phyloP scores from a whole-genome alignment of 2,113 vertebrate species.

The Chelonoidis abingdonii region DNA sequence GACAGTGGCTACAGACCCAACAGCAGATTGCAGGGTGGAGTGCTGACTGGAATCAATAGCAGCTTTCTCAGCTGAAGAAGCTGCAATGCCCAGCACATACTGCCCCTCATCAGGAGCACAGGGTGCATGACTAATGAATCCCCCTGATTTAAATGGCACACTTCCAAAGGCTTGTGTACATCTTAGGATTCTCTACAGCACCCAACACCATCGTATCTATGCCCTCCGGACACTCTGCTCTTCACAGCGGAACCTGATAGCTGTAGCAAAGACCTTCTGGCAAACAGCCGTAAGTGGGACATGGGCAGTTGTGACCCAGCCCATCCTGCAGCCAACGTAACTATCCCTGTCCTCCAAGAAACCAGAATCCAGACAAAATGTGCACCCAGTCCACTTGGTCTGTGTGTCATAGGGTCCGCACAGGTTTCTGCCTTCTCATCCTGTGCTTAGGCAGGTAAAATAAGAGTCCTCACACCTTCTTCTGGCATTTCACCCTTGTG shows the following conservation, averaged over 20 bases:
- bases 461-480: too few relatives aligned
- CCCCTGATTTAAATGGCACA: not conserved
- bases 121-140: not conserved
- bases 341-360: not conserved
- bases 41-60: not conserved
- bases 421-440: too few relatives aligned
- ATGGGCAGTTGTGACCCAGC: not conserved
- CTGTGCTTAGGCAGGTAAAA: too few relatives aligned
- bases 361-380: not conserved
- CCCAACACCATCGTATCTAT: not conserved
- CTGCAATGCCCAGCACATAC: not conserved
- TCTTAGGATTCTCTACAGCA: not conserved
- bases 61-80: not conserved
- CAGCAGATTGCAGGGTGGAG: not conserved
- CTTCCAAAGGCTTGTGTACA: not conserved
- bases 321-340: not conserved
- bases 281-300: not conserved
- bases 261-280: not conserved
- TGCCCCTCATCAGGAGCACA: not conserved
- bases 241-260: not conserved
- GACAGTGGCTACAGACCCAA: not conserved
- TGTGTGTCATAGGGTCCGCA: too few relatives aligned
- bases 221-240: not conserved
- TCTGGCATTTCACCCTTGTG: too few relatives aligned
- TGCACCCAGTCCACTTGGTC: not conserved